These are phyloP conservation scores for Aspiorhynchus laticeps DNA, from an alignment of 2,113 vertebrate genomes.

Conservation along the genomic window DNA sequence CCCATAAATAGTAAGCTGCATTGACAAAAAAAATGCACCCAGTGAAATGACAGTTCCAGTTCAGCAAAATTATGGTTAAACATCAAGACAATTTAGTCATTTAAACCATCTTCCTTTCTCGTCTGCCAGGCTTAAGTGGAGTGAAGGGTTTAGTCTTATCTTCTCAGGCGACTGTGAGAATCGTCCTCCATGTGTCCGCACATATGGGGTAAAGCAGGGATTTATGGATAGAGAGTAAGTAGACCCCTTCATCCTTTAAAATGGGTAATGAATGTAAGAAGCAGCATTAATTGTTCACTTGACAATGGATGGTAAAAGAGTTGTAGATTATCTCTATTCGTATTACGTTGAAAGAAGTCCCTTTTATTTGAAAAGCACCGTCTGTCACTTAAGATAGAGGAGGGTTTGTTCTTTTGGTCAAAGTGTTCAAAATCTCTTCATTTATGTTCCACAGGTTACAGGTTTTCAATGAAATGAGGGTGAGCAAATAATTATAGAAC, in stretches of 20 bases:
- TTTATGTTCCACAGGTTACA: background rate
- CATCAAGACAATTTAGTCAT: background rate
- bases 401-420: background rate
- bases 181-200: too few species aligned
- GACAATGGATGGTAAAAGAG: background rate
- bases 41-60: background rate
- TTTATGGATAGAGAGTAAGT: background rate
- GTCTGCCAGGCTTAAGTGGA: background rate
- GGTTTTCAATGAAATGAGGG: background rate
- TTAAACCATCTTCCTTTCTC: background rate
- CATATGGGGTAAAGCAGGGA: background rate
- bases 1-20: background rate
- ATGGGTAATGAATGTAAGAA: constrained; percentile 9
- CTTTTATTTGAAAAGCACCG: background rate
- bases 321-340: background rate
- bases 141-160: background rate
- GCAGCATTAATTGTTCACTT: background rate
- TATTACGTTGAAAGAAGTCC: background rate
- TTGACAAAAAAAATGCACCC: background rate
- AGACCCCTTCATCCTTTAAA: background rate
- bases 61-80: background rate
- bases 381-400: background rate
- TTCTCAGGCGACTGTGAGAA: background rate
- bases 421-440: background rate
- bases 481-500: background rate